Evolutionary conservation across 2,113 vertebrate genomes (phyloP).

Genomic region (Hemiscyllium ocellatum): DNA sequence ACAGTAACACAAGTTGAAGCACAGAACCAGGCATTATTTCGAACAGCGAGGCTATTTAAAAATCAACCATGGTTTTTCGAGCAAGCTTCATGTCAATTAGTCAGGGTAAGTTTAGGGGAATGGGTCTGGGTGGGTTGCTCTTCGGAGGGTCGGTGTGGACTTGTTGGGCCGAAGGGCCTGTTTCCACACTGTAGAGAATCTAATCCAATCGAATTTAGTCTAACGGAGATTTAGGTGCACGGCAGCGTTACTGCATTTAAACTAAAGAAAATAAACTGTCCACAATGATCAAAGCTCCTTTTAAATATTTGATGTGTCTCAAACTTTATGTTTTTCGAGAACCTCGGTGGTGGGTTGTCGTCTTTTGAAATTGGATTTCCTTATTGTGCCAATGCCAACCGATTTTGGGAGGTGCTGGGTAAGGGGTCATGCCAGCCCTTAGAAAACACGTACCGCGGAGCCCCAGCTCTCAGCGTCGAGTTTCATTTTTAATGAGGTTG

Average conservation of each 20-base stretch:
- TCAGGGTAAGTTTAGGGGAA: no score
- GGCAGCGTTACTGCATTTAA: neutral
- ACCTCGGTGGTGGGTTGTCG: neutral
- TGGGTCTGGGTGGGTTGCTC: no score
- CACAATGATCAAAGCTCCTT: neutral
- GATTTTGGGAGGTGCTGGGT: neutral
- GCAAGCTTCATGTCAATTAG: neutral
- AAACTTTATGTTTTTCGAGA: neutral
- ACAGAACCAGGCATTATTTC: neutral
- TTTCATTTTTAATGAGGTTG: slow-evolving; percentile 6
- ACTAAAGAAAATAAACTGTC: neutral
- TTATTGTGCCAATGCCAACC: neutral
- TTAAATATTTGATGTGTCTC: neutral
- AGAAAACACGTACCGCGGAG: neutral
- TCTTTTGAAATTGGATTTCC: neutral
- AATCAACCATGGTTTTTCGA: neutral
- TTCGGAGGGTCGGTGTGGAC: no score
- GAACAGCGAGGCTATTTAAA: neutral
- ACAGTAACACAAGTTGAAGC: neutral
- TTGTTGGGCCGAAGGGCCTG: no score
- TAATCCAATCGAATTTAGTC: neutral
- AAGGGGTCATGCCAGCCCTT: neutral
- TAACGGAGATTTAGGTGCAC: neutral
- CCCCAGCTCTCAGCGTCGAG: neutral
- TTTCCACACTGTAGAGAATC: no score